A percentile compares a stretch with the other conserved stretches of the same genome.
These are phyloP conservation scores for Nymphalis polychloros DNA, from an alignment of 2,888 invertebrate genomes.

Conservation along the genomic window DNA sequence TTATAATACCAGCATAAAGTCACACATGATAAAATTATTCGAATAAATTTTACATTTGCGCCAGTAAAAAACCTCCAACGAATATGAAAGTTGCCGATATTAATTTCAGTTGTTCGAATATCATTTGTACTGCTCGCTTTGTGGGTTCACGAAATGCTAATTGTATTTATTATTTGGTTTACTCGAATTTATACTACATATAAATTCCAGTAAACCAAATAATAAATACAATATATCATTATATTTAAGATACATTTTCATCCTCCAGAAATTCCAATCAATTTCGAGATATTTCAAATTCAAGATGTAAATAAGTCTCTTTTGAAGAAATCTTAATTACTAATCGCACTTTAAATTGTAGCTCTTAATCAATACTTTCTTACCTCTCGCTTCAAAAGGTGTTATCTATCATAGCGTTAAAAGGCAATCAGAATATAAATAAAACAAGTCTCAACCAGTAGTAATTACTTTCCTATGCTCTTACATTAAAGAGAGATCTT, in stretches of 20 bases:
- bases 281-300: not conserved
- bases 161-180: conserved; percentile 11
- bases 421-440: conserved; percentile 14
- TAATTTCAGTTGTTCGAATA: conserved; percentile 40
- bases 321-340: conserved; percentile 10
- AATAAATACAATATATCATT: not conserved
- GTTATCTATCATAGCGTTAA: conserved; percentile 11
- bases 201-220: not conserved
- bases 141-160: conserved; percentile 15
- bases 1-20: conserved; percentile 28
- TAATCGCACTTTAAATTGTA: conserved; percentile 5
- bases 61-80: conserved; percentile 32
- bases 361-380: conserved; percentile 9
- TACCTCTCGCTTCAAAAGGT: conserved; percentile 4
- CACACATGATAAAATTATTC: conserved; percentile 32
- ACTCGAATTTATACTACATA: not conserved
- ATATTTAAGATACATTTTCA: not conserved
- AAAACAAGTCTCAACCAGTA: conserved; percentile 2
- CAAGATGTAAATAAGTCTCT: conserved; percentile 10
- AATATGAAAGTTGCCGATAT: conserved; percentile 37
- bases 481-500: conserved; percentile 8
- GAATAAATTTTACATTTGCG: conserved; percentile 34
- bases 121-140: conserved; percentile 33
- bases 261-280: not conserved
- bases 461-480: conserved; percentile 11